A percentile compares a stretch with the other conserved stretches of the same genome.
Conservation (phyloP, 2,113 vertebrate genomes). For the Hassar affinis region DNA sequence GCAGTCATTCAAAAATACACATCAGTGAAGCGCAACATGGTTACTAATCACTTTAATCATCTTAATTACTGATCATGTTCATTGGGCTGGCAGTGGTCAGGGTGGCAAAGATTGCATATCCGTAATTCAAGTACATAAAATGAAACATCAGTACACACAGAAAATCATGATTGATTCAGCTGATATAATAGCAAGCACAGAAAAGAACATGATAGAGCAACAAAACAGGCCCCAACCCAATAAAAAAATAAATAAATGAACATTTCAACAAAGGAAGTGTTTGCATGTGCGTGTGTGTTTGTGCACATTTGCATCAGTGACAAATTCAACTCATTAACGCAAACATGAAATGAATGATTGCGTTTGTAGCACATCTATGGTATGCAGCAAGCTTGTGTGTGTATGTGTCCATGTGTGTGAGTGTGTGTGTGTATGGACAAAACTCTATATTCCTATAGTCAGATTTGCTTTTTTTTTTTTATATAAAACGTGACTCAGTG, state of each 20-base stretch:
- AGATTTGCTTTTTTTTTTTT: slow-evolving; percentile 21
- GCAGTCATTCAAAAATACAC: not conserved
- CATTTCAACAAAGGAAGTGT: slow-evolving; percentile 26
- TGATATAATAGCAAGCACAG: slow-evolving; percentile 44
- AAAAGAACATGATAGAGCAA: slow-evolving; percentile 11
- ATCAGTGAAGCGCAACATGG: slow-evolving; percentile 18
- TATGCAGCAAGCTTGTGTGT: slow-evolving; percentile 50
- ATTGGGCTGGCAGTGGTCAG: slow-evolving; percentile 69
- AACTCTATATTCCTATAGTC: slow-evolving; percentile 32
- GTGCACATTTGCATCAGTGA: not conserved
- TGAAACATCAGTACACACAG: slow-evolving; percentile 35
- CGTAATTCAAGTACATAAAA: slow-evolving; percentile 59
- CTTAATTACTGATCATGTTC: slow-evolving; percentile 63
- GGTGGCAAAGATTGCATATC: slow-evolving; percentile 75
- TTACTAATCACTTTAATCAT: slow-evolving; percentile 54
- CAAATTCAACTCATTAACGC: slow-evolving; percentile 9
- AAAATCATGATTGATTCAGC: slow-evolving; percentile 11
- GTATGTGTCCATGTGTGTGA: too few species aligned
- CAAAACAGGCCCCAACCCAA: not conserved
- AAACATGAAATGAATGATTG: slow-evolving; percentile 11
- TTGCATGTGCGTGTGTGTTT: not conserved
- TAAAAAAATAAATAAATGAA: not conserved
- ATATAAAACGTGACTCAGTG: slow-evolving; percentile 34
- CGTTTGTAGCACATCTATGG: not conserved
- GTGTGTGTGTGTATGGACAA: slow-evolving; percentile 50